phyloP scores from a whole-genome alignment of 2,113 vertebrate species.

The Lepus americanus region DNA sequence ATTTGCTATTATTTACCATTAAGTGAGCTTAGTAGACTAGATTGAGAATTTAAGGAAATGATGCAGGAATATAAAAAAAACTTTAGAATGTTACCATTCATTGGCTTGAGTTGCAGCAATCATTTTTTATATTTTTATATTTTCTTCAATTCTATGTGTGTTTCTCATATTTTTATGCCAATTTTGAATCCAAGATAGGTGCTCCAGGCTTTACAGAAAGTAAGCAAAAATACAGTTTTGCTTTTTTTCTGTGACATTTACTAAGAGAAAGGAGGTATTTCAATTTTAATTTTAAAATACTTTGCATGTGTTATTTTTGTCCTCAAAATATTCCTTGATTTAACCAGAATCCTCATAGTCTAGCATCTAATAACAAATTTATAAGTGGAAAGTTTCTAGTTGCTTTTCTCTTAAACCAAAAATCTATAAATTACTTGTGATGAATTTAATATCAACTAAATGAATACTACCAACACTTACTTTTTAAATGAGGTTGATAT shows the following conservation, averaged over 20 bases:
- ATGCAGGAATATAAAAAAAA: not conserved
- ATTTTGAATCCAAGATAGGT: slow-evolving; percentile 50
- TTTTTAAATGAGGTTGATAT: slow-evolving; percentile 54
- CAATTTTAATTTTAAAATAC: slow-evolving; percentile 62
- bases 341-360: not conserved
- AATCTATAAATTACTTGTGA: slow-evolving; percentile 16
- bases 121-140: slow-evolving; percentile 50
- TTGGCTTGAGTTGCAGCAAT: not conserved
- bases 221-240: slow-evolving; percentile 47
- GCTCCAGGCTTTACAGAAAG: slow-evolving; percentile 34
- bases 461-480: not conserved
- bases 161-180: slow-evolving; percentile 53
- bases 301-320: slow-evolving; percentile 42
- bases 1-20: slow-evolving; percentile 62
- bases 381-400: slow-evolving; percentile 14
- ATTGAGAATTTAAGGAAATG: slow-evolving; percentile 33
- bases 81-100: not conserved
- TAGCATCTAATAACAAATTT: slow-evolving; percentile 31
- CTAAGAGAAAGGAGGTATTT: slow-evolving; percentile 30
- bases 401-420: slow-evolving; percentile 41
- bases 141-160: slow-evolving; percentile 26
- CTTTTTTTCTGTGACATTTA: slow-evolving; percentile 50
- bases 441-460: slow-evolving; percentile 50
- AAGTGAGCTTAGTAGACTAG: not conserved
- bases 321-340: slow-evolving; percentile 43